A percentile compares a stretch with the other conserved stretches of the same genome.
Conservation (phyloP, 2,797 vertebrate genomes). For the Peromyscus nudipes region DNA sequence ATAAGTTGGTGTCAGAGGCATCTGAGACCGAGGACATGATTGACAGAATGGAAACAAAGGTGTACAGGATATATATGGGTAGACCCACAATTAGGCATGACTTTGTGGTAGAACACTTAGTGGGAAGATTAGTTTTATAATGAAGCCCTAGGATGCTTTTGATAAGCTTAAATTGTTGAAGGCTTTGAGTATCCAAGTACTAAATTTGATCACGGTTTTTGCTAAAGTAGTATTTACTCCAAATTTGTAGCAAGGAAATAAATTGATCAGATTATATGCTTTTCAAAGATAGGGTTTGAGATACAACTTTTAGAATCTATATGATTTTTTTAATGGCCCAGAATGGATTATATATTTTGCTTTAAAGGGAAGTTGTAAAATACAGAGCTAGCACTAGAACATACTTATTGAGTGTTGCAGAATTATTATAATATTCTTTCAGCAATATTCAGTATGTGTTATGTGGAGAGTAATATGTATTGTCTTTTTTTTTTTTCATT, state of each 20-base stretch:
- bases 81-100: not conserved
- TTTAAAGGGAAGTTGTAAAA: not conserved
- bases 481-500: not conserved
- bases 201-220: not conserved
- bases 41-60: not conserved
- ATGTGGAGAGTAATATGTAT: not conserved
- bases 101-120: not conserved
- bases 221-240: not conserved
- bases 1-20: not conserved
- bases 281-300: not conserved
- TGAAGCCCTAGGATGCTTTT: not conserved
- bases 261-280: not conserved
- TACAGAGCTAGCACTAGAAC: not conserved
- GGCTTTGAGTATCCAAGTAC: not conserved
- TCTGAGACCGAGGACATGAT: not conserved
- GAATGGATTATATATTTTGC: not conserved
- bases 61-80: not conserved
- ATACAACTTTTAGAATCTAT: not conserved
- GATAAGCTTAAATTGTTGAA: not conserved
- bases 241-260: not conserved
- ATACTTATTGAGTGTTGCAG: not conserved
- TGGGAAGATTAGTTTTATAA: not conserved
- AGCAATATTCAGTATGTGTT: not conserved
- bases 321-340: not conserved
- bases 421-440: not conserved